phyloP scores from a whole-genome alignment of 2,888 invertebrate species.

The Calliphora vomitoria region DNA sequence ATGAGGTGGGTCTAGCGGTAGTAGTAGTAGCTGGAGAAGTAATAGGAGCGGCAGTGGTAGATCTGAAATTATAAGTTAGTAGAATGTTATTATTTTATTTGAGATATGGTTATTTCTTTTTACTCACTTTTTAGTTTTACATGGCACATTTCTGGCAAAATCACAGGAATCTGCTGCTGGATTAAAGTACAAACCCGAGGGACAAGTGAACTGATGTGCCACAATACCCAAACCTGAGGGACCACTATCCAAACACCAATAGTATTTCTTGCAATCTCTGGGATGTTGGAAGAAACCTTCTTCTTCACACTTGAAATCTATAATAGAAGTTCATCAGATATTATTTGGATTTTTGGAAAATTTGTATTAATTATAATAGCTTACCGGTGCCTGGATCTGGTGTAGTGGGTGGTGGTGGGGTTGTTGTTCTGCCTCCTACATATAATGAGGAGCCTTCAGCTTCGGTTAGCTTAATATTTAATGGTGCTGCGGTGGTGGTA shows the following conservation, averaged over 20 bases:
- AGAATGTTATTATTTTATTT: background rate
- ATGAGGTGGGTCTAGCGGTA: slow-evolving; percentile 83
- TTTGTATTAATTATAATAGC: slow-evolving; percentile 32
- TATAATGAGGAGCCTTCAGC: slow-evolving; percentile 80
- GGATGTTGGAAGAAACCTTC: slow-evolving; percentile 97
- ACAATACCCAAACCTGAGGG: slow-evolving; percentile 95
- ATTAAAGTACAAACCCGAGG: slow-evolving; percentile 95
- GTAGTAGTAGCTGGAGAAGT: slow-evolving; percentile 86
- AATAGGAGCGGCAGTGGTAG: slow-evolving; percentile 86
- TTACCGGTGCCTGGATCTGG: slow-evolving; percentile 94
- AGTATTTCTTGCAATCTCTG: slow-evolving; percentile 96
- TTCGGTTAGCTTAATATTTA: slow-evolving; percentile 79
- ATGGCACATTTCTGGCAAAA: slow-evolving; percentile 94
- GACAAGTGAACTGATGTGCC: slow-evolving; percentile 96
- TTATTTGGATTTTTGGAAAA: background rate
- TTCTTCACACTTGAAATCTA: slow-evolving; percentile 96
- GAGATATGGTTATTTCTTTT: background rate
- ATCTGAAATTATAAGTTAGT: slow-evolving; percentile 77
- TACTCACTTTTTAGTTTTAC: slow-evolving; percentile 86
- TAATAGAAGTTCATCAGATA: background rate
- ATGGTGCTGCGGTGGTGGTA: slow-evolving; percentile 81
- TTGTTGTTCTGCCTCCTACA: slow-evolving; percentile 85
- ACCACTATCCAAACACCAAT: slow-evolving; percentile 96
- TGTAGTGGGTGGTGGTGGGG: slow-evolving; percentile 90
- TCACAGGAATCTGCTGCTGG: slow-evolving; percentile 96